These are phyloP conservation scores for Atta texana DNA, from an alignment of 1,140 invertebrate species.

Conservation along the genomic window DNA sequence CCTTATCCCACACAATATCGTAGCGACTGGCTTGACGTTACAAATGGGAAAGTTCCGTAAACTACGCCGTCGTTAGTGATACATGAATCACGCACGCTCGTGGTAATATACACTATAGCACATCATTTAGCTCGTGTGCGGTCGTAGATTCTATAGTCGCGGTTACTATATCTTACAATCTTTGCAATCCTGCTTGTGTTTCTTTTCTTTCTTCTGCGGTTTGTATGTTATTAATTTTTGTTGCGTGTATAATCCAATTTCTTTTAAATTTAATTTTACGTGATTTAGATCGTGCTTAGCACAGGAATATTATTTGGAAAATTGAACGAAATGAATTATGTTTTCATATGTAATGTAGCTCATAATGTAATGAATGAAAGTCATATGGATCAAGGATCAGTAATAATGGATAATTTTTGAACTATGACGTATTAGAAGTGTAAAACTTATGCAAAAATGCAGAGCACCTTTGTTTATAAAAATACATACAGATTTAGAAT, in stretches of 20 bases:
- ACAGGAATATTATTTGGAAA: no score
- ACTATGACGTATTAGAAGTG: no score
- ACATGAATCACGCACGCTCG: slow-evolving; percentile 41
- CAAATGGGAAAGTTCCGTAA: slow-evolving; percentile 49
- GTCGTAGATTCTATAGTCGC: slow-evolving; percentile 21
- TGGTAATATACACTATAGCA: slow-evolving; percentile 33
- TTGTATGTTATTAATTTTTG: slow-evolving; percentile 18
- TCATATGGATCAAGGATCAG: no score
- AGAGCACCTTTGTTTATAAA: no score
- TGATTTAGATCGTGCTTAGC: not conserved
- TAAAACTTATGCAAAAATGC: no score
- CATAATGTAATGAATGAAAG: no score
- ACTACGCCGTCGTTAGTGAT: slow-evolving; percentile 57
- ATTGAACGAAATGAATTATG: no score
- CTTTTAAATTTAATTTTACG: not conserved
- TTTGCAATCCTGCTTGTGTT: slow-evolving; percentile 9
- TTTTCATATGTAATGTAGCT: no score
- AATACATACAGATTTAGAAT: no score
- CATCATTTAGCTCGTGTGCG: slow-evolving; percentile 22
- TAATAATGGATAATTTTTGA: no score
- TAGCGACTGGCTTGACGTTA: slow-evolving; percentile 26
- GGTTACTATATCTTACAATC: slow-evolving; percentile 12
- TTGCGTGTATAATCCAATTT: slow-evolving; percentile 7
- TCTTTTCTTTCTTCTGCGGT: not conserved
- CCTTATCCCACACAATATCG: slow-evolving; percentile 44